Percentiles rank a stretch among this genome's conserved stretches.
Conservation (phyloP, 2,113 vertebrate species). For the Proteles cristata region DNA sequence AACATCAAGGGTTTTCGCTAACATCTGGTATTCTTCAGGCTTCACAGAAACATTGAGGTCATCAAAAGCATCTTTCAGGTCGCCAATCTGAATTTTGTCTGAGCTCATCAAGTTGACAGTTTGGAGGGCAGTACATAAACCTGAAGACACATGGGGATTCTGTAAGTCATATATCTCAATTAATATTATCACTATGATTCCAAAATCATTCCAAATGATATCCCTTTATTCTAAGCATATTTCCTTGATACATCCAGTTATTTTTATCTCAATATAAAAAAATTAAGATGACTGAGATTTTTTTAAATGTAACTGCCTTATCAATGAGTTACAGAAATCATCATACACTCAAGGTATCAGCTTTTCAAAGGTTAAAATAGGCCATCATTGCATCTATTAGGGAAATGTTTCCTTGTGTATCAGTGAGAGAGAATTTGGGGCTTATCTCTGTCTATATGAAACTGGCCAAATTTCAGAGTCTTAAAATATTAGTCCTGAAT, state of each 20-base stretch:
- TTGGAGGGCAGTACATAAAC: neutral
- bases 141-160: constrained; percentile 46
- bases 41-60: constrained; percentile 38
- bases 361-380: neutral
- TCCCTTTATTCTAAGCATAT: neutral
- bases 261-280: constrained; percentile 23
- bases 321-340: too few species aligned
- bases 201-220: neutral
- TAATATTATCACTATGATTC: neutral
- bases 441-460: neutral
- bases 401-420: neutral
- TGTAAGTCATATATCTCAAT: constrained; percentile 1
- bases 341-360: too few species aligned
- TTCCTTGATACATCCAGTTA: neutral
- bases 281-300: neutral
- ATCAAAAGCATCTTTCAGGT: constrained; percentile 24
- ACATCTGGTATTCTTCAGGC: constrained; percentile 17
- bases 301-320: too few species aligned
- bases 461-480: neutral
- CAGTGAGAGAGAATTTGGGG: neutral
- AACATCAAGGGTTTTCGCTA: neutral
- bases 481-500: neutral
- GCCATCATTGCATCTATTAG: neutral
- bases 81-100: neutral
- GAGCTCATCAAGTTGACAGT: neutral